Percentiles rank a stretch among this genome's conserved stretches.
Evolutionary conservation across 2,113 vertebrate genomes (phyloP).

Genomic region (Equus quagga): DNA sequence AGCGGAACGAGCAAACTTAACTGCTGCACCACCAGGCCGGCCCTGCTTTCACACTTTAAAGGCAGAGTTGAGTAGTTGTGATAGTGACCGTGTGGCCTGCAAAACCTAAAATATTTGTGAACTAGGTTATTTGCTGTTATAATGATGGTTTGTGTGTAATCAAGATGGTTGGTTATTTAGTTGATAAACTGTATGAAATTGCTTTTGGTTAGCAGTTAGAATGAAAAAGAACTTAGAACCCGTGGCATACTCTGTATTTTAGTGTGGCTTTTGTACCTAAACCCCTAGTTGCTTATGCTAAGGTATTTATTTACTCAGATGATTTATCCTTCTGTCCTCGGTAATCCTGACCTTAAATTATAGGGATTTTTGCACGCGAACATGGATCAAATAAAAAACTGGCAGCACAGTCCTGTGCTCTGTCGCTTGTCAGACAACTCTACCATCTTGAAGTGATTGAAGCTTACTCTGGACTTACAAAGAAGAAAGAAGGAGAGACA

Average conservation of each 20-base stretch:
- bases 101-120: background rate
- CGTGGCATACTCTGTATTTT: background rate
- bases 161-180: background rate
- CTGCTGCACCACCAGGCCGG: too few relatives aligned
- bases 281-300: background rate
- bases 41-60: background rate
- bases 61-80: background rate
- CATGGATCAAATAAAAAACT: conserved; percentile 99
- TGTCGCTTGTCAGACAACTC: conserved; percentile 96
- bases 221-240: background rate
- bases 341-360: conserved; percentile 72
- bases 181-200: conserved; percentile 5
- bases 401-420: conserved; percentile 96
- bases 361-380: conserved; percentile 95
- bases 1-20: too few relatives aligned
- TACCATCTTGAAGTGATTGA: conserved; percentile 96
- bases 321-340: background rate
- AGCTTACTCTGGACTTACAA: conserved; percentile 94
- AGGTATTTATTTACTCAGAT: background rate
- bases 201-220: conserved; percentile 1
- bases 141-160: background rate
- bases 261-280: background rate
- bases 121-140: background rate
- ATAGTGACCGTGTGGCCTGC: background rate
- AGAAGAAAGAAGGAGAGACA: conserved; percentile 96